phyloP scores from a whole-genome alignment of 2,797 vertebrate species.

The Somateria mollissima region DNA sequence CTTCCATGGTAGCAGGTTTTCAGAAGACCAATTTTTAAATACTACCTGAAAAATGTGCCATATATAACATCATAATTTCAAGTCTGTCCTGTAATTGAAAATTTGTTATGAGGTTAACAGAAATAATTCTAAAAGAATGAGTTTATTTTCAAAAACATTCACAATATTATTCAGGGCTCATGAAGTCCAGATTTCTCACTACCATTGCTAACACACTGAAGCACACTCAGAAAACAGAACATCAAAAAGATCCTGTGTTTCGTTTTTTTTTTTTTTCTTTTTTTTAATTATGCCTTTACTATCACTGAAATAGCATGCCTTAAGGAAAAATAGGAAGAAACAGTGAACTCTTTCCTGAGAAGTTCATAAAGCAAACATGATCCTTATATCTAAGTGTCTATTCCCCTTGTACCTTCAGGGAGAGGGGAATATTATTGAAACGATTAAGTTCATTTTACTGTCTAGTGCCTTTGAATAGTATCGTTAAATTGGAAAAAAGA shows the following conservation, averaged over 20 bases:
- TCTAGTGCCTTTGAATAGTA: conserved; percentile 54
- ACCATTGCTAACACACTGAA: not conserved
- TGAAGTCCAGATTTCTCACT: not conserved
- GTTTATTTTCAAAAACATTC: not conserved
- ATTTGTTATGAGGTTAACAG: not conserved
- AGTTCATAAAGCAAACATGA: conserved; percentile 49
- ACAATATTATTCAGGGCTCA: not conserved
- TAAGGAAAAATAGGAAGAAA: not conserved
- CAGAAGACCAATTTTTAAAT: not conserved
- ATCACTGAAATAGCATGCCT: not conserved
- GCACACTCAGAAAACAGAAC: not conserved
- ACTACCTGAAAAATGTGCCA: not conserved
- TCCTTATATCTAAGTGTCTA: conserved; percentile 34
- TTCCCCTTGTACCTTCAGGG: conserved; percentile 46
- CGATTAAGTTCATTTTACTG: conserved; percentile 66
- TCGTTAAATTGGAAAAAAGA: conserved; percentile 52
- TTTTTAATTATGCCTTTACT: conserved; percentile 5
- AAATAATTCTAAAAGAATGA: not conserved
- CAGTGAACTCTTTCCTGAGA: conserved; percentile 11
- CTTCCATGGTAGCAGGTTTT: not conserved
- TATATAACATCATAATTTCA: not conserved
- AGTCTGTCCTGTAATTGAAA: not conserved
- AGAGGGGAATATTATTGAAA: conserved; percentile 45
- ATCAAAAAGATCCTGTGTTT: not conserved
- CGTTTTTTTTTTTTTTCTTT: not conserved